These are phyloP conservation scores for Listronotus oregonensis DNA, from an alignment of 1,140 invertebrate species.

Conservation along the genomic window DNA sequence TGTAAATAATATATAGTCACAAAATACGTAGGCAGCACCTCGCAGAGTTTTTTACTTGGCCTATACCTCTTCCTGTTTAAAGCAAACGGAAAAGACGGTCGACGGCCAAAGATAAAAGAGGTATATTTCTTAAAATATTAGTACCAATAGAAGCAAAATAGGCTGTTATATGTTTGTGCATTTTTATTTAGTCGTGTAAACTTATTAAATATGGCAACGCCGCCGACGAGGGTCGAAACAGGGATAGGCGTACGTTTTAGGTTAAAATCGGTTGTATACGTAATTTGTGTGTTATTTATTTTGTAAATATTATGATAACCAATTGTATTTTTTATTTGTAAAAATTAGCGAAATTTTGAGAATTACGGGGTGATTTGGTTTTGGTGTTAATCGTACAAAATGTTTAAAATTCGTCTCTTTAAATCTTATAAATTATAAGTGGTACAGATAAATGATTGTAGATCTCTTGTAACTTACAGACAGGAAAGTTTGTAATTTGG, in stretches of 20 bases:
- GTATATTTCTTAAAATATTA: background rate
- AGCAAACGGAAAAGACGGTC: conserved; percentile 52
- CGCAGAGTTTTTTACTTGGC: conserved; percentile 40
- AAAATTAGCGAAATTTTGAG: too few species aligned
- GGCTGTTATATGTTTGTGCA: conserved; percentile 53
- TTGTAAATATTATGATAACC: conserved; percentile 9
- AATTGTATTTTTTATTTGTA: too few species aligned
- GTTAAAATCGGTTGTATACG: conserved; percentile 6
- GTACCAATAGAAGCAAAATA: conserved; percentile 35
- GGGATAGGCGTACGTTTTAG: background rate
- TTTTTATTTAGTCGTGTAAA: conserved; percentile 39
- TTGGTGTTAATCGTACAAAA: too few species aligned
- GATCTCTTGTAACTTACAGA: too few species aligned
- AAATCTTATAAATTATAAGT: too few species aligned
- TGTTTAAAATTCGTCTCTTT: too few species aligned
- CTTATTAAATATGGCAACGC: conserved; percentile 9
- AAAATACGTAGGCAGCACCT: conserved; percentile 49
- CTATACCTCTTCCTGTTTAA: conserved; percentile 51
- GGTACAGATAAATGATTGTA: too few species aligned
- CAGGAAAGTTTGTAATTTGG: too few species aligned
- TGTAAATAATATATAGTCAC: conserved; percentile 13
- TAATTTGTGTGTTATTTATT: conserved; percentile 2
- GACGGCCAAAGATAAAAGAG: conserved; percentile 9
- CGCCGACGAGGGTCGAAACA: background rate
- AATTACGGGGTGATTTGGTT: too few species aligned